Evolutionary conservation across 2,888 invertebrate genomes (phyloP).

Genomic region (Apodemia zela): DNA sequence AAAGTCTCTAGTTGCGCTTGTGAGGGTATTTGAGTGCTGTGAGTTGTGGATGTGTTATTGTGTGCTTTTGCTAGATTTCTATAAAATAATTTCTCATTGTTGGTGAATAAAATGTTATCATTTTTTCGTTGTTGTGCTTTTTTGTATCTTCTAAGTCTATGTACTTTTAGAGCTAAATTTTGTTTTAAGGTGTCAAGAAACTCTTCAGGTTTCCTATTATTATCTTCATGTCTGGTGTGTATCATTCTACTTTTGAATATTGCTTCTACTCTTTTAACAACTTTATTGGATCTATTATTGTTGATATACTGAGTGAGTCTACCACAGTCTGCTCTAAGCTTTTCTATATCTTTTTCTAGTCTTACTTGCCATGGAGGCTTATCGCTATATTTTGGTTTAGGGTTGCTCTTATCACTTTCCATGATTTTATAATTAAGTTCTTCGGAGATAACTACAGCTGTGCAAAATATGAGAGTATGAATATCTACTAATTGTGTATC

Average conservation of each 20-base stretch:
- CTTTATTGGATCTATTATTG: slow-evolving; percentile 27
- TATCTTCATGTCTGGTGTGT: slow-evolving; percentile 27
- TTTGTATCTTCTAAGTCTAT: slow-evolving; percentile 29
- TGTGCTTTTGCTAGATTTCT: slow-evolving; percentile 19
- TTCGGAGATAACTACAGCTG: slow-evolving; percentile 24
- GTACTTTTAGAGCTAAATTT: slow-evolving; percentile 28
- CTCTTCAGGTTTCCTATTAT: slow-evolving; percentile 29
- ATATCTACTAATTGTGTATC: slow-evolving; percentile 17
- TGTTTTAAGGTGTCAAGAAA: slow-evolving; percentile 32
- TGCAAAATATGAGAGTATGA: slow-evolving; percentile 30
- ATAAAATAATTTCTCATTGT: slow-evolving; percentile 30
- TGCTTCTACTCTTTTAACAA: slow-evolving; percentile 25
- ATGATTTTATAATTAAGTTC: slow-evolving; percentile 26
- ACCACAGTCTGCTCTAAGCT: slow-evolving; percentile 30
- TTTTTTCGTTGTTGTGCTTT: slow-evolving; percentile 27
- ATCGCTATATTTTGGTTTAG: neutral
- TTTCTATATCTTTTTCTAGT: slow-evolving; percentile 29
- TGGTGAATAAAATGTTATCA: slow-evolving; percentile 27
- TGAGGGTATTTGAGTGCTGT: slow-evolving; percentile 17
- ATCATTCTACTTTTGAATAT: slow-evolving; percentile 22
- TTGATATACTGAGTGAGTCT: slow-evolving; percentile 30
- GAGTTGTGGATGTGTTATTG: neutral
- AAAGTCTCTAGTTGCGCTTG: slow-evolving; percentile 21
- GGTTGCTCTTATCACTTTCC: neutral
- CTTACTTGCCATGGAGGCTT: slow-evolving; percentile 29